These are phyloP conservation scores for Grantiella picta DNA, from an alignment of 2,113 vertebrate genomes.

Conservation along the genomic window DNA sequence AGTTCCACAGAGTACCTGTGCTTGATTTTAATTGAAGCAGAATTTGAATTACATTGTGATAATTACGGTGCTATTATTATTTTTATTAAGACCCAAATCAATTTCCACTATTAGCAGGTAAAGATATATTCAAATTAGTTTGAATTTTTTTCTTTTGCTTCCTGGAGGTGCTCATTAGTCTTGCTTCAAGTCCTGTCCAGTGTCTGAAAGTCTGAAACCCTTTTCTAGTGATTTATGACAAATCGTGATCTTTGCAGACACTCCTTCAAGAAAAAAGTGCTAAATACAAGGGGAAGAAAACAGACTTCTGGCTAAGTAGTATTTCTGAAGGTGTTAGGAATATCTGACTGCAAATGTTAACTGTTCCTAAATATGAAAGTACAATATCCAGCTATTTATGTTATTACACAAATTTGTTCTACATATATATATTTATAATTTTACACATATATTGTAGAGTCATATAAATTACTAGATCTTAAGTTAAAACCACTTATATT, in stretches of 20 bases:
- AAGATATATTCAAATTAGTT: background rate
- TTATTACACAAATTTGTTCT: background rate
- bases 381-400: background rate
- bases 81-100: background rate
- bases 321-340: background rate
- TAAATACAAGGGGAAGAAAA: background rate
- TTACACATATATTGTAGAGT: background rate
- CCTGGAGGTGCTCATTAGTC: background rate
- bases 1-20: fast-evolving
- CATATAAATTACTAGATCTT: background rate
- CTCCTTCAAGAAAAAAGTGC: background rate
- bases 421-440: background rate
- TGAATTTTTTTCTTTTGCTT: background rate
- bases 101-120: background rate
- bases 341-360: background rate
- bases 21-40: background rate
- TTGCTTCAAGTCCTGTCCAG: background rate
- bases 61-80: background rate
- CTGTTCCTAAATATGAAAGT: background rate
- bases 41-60: background rate
- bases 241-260: background rate
- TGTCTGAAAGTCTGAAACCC: background rate
- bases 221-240: background rate
- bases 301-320: background rate
- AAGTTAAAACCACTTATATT: background rate